phyloP scores from a whole-genome alignment of 2,797 vertebrate species.

The Sebastes hubbsi region DNA sequence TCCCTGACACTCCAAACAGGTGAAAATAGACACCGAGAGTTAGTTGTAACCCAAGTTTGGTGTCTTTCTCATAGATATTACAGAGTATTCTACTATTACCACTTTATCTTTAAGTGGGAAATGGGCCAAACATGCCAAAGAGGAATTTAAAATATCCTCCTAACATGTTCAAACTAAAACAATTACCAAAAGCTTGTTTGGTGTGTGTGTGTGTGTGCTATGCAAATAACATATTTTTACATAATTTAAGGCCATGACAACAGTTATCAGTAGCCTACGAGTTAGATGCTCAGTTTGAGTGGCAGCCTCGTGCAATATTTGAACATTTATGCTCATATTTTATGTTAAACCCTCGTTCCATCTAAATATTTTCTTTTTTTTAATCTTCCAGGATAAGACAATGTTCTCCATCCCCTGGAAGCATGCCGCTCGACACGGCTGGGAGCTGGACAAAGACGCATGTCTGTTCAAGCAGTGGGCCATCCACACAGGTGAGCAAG shows the following conservation, averaged over 20 bases:
- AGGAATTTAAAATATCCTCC: neutral
- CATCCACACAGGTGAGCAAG: constrained; percentile 91
- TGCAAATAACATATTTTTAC: neutral
- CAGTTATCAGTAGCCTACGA: neutral
- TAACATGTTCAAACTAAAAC: neutral
- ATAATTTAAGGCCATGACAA: neutral
- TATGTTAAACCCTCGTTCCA: neutral
- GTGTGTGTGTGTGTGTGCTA: neutral
- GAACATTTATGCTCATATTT: neutral
- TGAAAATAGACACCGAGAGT: neutral
- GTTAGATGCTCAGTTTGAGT: neutral
- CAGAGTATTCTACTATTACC: neutral
- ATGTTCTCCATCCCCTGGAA: constrained; percentile 98
- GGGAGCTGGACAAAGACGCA: constrained; percentile 95
- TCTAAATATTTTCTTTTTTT: neutral
- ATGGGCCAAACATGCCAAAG: neutral
- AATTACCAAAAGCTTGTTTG: neutral
- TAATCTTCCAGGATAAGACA: constrained; percentile 84
- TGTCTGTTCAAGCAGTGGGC: constrained; percentile 94
- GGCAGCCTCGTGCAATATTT: neutral
- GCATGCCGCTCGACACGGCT: constrained; percentile 95
- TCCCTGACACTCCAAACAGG: neutral
- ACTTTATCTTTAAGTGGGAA: neutral
- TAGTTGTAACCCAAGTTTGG: neutral
- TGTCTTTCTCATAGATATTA: neutral